A percentile compares a stretch with the other conserved stretches of the same genome.
These are phyloP conservation scores for Lasioglossum malachurum DNA, from an alignment of 2,888 invertebrate species.

Conservation along the genomic window DNA sequence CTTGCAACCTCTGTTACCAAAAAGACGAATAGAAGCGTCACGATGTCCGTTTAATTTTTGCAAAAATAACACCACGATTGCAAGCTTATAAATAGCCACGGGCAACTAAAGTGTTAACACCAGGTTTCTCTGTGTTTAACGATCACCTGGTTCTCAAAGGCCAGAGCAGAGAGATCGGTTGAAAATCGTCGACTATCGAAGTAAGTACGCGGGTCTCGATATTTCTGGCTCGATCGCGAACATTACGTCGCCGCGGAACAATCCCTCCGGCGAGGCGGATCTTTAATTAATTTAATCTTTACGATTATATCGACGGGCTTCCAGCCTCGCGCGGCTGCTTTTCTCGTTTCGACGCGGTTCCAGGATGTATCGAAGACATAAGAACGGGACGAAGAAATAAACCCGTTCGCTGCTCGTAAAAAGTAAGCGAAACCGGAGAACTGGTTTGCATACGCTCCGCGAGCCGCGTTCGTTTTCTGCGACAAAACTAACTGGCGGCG, in stretches of 20 bases:
- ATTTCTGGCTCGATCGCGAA: not conserved
- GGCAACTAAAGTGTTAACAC: not conserved
- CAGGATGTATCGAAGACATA: constrained; percentile 25
- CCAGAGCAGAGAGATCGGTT: not conserved
- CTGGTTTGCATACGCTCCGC: constrained; percentile 47
- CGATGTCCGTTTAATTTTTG: not conserved
- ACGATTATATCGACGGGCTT: constrained; percentile 20
- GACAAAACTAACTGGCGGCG: not conserved
- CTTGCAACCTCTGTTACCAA: not conserved
- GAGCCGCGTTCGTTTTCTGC: constrained; percentile 13
- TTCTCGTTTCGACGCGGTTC: constrained; percentile 32
- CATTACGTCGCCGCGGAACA: not conserved
- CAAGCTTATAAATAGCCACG: not conserved
- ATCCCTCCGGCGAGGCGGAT: not conserved
- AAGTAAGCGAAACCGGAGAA: constrained; percentile 47
- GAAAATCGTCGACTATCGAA: not conserved
- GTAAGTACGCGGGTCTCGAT: not conserved
- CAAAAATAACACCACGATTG: not conserved
- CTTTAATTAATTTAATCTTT: constrained; percentile 43
- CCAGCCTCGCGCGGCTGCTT: constrained; percentile 20
- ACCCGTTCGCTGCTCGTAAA: constrained; percentile 55
- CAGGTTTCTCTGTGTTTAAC: constrained; percentile 9
- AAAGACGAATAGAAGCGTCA: not conserved
- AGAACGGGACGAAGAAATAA: constrained; percentile 34
- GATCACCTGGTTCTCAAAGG: not conserved